Base-by-base conservation (phyloP, 2,888 invertebrate species). In the Argyra leucocephala region DNA sequence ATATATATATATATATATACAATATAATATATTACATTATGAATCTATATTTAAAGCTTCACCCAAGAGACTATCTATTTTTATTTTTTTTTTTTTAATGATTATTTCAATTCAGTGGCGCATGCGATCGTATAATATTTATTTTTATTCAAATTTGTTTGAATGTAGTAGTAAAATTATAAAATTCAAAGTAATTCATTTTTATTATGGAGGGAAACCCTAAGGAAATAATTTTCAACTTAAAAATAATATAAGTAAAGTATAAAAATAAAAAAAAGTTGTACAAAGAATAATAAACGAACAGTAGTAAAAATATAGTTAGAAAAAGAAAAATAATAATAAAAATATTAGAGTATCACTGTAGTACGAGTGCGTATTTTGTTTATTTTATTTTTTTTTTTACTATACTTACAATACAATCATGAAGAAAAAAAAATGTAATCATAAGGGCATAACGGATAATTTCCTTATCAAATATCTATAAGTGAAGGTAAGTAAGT, bases 401-500 rank as follows among this genome's bases (percentile, higher is more conserved):
- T 10, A 31, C 10, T 31, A 7, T 7, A 5, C 10, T 10, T 31
- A 31, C 10, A 7, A 31, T 21, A 57, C n/a, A 57, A n/a, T n/a
- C n/a, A 57, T 10, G 22, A 9, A 21, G 57, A 7, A 57, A 57
- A n/a, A 21, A 21, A n/a, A n/a, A 22, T 23, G 23, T 10, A 59
- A 59, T 59, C 59, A 59, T 59, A 59, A 59, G 59, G 59, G 59
- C 59, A 59, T 59, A 59, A 59, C 59, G 59, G 59, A 59, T 23
- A 23, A 59, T 59, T 59, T 59, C 59, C 59, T 59, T 59, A 23
- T 59, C 48, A 48, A 15, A 48, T 48, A 48, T 48, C 48, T 48
- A 48, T 18, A 48, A 48, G 18, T 48, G 18, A 48, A 48, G 15
- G 48, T 48, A 48, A 48, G 18, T 48, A 48, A 48, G 15, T 3